Evolutionary conservation across 2,888 invertebrate species (phyloP), one percentile per base, ranked within the genome.

Genomic region (Cataglyphis rosenhaueri): DNA sequence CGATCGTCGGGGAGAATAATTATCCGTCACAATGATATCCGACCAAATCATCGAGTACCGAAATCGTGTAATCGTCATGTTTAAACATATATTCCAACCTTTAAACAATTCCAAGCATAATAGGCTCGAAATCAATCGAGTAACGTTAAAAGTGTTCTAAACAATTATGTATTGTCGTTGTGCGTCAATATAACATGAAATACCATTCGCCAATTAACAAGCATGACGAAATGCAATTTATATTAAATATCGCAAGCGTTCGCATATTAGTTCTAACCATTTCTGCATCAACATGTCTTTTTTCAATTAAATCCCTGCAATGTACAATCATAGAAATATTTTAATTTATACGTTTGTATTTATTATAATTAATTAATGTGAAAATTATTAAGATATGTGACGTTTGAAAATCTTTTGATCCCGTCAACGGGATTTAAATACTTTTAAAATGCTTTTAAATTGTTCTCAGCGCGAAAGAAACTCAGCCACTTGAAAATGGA

Each of bases 11-110:
- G 48, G n/a, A 70, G n/a, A 79, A 79, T 79, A 79, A 79, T 79
- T 79, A 79, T 79, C 35, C 70, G 44, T 70, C 44, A 70, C 70
- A 79, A 79, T 79, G 59, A 79, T 79, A 79, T 15, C 70, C 70
- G 44, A 68, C 68, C 70, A 44, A 68, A 59, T 79, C 70, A 68
- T 68, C 78, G 57, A 62, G 48, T 21, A 75, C 10, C 64, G 35
- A 79, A 79, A 79, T 79, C 70, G 68, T 59, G 70, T 79, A 79
- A 79, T 68, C 78, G 78, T 57, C 57, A 59, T 35, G 21, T 12
- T 35, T 68, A 78, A 76, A n/a, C 9, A 48, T 65, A 15, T 52
- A 29, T 68, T 70, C 18, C 38, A 66, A 66, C 57, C 78, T 78
- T 79, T 79, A 59, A 79, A 79, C 68, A 79, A 79, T 79, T 68